Base-by-base conservation (phyloP, 2,888 invertebrate genomes). In the Polietes domitor region DNA sequence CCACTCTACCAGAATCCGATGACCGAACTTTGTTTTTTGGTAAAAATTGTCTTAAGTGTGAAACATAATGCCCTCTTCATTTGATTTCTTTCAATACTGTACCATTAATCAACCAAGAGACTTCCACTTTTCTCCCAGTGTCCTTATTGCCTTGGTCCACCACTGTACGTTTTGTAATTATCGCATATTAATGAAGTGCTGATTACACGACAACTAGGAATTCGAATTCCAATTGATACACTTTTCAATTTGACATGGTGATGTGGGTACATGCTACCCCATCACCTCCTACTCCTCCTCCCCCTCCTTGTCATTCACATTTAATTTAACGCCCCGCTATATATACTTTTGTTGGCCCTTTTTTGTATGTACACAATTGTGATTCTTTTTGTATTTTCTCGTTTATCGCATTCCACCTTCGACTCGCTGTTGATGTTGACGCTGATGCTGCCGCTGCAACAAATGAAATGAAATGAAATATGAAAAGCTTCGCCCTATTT, bases 401-500 rank as follows among this genome's bases (percentile, higher is more conserved):
- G 1, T 24, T 68, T 68, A 21, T 68, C 47, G 21, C 43, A 68
- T 32, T n/a, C n/a, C 61, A 28, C 28, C 15, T 15, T 12, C 15
- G 12, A 68, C 68, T 43, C 68, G 43, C 68, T 21, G 37, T 50
- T 53, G 55, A 24, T 55, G 53, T 55, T 19, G 17, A 55, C 72
- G 37, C 43, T 43, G 28, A 26, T 71, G 47, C 6, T 15, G 53
- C 32, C 37, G 12, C 43, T 53, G 73, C 21, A 72, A 80, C 70
- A 21, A 73, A n/a, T n/a, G n/a, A n/a, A n/a, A n/a, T n/a, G n/a
- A 77, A 63, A 58, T 80, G 71, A 72, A 72, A 37, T 72, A 26
- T 26, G 73, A 92, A 77, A 90, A 96, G 96, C 96, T 47, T 95
- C 96, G 1, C 96, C 96, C 32, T 95, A 95, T 90, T 96, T 96